Base-by-base conservation (phyloP, 2,113 vertebrate species). In the Tetrao urogallus region DNA sequence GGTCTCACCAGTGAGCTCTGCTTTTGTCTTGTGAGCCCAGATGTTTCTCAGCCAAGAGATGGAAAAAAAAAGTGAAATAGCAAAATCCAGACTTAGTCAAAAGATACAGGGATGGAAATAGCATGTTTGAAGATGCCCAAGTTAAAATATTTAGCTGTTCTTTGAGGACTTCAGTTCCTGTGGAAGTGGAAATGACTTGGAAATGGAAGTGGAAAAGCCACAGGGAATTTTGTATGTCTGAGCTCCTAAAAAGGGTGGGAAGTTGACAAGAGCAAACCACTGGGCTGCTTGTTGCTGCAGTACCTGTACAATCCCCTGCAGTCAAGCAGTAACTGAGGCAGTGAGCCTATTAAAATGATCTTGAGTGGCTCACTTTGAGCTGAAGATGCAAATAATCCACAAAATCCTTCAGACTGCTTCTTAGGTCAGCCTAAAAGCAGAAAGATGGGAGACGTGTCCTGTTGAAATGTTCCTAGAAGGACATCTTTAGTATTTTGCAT, bases 71-170 rank as follows among this genome's bases (percentile, higher is more conserved):
- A 82, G 48, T 52, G 87, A 74, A 54, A 16, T 3, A 72, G 47
- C 79, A 94, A 88, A 78, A 88, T 83, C 82, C 70, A 77, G 61
- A 71, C 86, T 91, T 93, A 85, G 36, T 80, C 34, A 89, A 89
- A 86, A 79, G 47, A 60, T 24, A 22, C 25, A 83, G 66, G 20
- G 1, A 1, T 65, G 16, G 43, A 69, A 70, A 42, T 45, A 73
- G 40, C 1, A 0, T 56, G 38, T 20, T 66, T 66, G 47, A 77
- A 89, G 34, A 36, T 0, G 0, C 34, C 16, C 58, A 45, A 40
- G 45, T 78, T 86, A 63, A 87, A 91, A 56, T 64, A 36, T 6
- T 17, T 20, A 63, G 50, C 42, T 89, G 15, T 90, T 83, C 27
- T 48, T 1, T 42, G 50, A 54, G 67, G 27, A 40, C 66, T 78